These are phyloP conservation scores for Myotis yumanensis DNA, from an alignment of 2,113 vertebrate genomes.

Conservation along the genomic window DNA sequence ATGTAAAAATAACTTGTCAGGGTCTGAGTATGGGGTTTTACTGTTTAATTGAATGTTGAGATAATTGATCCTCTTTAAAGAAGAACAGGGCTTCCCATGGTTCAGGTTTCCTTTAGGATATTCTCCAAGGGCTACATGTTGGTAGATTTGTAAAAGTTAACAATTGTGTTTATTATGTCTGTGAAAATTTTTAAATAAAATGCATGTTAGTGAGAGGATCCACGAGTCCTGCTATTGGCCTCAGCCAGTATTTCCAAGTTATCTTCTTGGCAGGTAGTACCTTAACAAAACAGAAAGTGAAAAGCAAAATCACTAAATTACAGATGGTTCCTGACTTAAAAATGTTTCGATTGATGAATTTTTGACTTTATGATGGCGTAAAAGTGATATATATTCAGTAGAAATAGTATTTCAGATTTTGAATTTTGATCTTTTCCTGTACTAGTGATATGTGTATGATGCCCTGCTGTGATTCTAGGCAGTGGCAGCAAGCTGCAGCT, in stretches of 20 bases:
- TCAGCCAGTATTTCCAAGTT: neutral
- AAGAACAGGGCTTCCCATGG: neutral
- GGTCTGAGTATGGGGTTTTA: neutral
- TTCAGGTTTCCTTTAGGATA: neutral
- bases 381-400: neutral
- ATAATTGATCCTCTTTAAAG: neutral
- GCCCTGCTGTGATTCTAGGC: neutral
- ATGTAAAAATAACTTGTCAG: neutral
- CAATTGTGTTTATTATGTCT: neutral
- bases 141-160: slow-evolving; percentile 22
- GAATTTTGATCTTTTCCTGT: neutral
- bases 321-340: neutral
- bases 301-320: neutral
- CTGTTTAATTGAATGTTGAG: neutral
- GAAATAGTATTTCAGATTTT: neutral
- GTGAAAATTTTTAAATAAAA: neutral
- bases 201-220: neutral
- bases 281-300: neutral
- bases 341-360: neutral
- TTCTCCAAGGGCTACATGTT: neutral
- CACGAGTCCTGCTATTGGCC: neutral
- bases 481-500: neutral
- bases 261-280: neutral
- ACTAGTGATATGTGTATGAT: neutral
- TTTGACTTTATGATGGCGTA: neutral